phyloP scores from a whole-genome alignment of 2,888 invertebrate genomes.

The Actias luna region DNA sequence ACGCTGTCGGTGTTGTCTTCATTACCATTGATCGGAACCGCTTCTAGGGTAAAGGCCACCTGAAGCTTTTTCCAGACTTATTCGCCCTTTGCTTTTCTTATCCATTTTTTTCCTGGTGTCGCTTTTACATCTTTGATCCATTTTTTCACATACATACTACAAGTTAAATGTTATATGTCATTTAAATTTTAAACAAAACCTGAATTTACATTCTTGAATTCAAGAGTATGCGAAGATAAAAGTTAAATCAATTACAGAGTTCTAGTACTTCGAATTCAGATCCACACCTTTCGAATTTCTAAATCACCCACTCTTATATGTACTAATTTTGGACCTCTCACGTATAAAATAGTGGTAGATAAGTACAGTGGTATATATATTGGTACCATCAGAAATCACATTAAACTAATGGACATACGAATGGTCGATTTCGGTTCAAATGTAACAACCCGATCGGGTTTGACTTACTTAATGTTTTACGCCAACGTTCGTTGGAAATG shows the following conservation, averaged over 20 bases:
- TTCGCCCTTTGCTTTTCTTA: too few species aligned
- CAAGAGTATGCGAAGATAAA: neutral
- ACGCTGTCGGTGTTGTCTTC: too few species aligned
- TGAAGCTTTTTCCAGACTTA: too few species aligned
- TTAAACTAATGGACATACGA: slow-evolving; percentile 63
- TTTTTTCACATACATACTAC: too few species aligned
- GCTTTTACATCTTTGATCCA: too few species aligned
- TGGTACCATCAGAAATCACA: slow-evolving; percentile 47
- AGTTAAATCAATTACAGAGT: neutral
- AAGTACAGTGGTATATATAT: slow-evolving; percentile 35
- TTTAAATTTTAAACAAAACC: too few species aligned
- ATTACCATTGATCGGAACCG: too few species aligned
- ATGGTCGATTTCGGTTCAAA: slow-evolving; percentile 56
- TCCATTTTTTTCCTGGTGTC: too few species aligned
- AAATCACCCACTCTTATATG: slow-evolving; percentile 12
- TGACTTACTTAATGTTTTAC: slow-evolving; percentile 30
- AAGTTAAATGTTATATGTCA: too few species aligned
- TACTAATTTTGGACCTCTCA: slow-evolving; percentile 29
- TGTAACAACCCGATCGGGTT: slow-evolving; percentile 49
- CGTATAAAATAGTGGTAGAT: slow-evolving; percentile 33
- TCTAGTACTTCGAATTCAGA: neutral
- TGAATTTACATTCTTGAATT: neutral
- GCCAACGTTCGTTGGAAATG: slow-evolving; percentile 41
- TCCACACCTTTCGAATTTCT: slow-evolving; percentile 1
- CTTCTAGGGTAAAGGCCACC: too few species aligned